phyloP scores from a whole-genome alignment of 2,888 invertebrate genomes.

The Rotaria sp. region DNA sequence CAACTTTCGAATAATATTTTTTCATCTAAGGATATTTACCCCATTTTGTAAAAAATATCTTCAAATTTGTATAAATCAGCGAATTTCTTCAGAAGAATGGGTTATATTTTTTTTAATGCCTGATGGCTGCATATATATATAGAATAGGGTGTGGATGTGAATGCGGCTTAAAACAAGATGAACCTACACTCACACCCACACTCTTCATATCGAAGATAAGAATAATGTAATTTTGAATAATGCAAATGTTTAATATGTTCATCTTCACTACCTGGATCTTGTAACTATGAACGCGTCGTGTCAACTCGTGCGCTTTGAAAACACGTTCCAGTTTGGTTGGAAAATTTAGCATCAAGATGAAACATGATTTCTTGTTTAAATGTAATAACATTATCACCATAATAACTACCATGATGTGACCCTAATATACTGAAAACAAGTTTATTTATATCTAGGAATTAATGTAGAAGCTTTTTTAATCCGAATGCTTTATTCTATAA shows the following conservation, averaged over 20 bases:
- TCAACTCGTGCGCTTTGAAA: neutral
- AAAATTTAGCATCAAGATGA: neutral
- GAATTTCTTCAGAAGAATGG: no score
- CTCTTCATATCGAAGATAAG: neutral
- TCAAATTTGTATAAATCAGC: no score
- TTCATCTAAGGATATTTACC: no score
- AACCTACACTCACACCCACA: no score
- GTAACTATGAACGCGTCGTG: neutral
- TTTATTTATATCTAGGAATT: neutral
- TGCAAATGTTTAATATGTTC: neutral
- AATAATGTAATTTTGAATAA: neutral
- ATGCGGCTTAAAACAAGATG: no score
- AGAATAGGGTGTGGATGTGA: no score
- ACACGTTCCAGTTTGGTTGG: neutral
- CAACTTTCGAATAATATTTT: no score
- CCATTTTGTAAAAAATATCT: no score
- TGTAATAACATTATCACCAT: neutral
- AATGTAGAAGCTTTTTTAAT: no score
- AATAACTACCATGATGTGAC: neutral
- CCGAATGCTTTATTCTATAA: no score
- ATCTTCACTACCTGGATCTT: neutral
- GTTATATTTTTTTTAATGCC: no score
- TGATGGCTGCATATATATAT: no score
- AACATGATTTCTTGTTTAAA: neutral
- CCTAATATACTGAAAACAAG: neutral